Conservation (phyloP, 2,888 invertebrate species). For the Sylvicola cinctus region DNA sequence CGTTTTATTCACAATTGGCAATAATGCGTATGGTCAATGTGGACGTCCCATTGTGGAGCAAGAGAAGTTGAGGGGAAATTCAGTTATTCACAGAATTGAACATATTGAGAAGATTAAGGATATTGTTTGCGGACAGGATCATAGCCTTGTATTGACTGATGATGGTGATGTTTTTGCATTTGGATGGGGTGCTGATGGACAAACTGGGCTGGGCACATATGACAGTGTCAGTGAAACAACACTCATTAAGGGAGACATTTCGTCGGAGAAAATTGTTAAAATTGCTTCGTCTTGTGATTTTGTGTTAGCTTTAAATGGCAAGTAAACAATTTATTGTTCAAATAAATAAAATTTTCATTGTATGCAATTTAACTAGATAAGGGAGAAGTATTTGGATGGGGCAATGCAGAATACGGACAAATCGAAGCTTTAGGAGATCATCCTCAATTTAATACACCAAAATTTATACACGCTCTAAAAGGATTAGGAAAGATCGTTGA, state of each 20-base stretch:
- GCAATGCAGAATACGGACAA: slow-evolving; percentile 86
- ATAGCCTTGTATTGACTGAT: slow-evolving; percentile 54
- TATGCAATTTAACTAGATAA: slow-evolving; percentile 32
- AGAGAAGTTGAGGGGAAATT: slow-evolving; percentile 51
- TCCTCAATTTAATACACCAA: slow-evolving; percentile 57
- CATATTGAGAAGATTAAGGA: slow-evolving; percentile 37
- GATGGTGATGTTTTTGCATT: slow-evolving; percentile 67
- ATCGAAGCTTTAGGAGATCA: slow-evolving; percentile 27
- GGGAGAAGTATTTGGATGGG: slow-evolving; percentile 92
- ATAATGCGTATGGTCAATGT: slow-evolving; percentile 89
- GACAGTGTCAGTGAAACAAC: slow-evolving; percentile 35
- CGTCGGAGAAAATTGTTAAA: slow-evolving; percentile 59
- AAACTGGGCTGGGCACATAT: slow-evolving; percentile 63
- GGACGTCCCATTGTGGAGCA: slow-evolving; percentile 55
- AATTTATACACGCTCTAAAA: slow-evolving; percentile 37
- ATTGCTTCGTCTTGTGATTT: slow-evolving; percentile 67
- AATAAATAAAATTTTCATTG: slow-evolving; percentile 7
- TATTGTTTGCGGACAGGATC: slow-evolving; percentile 81
- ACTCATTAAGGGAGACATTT: slow-evolving; percentile 58
- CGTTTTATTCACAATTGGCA: slow-evolving; percentile 68
- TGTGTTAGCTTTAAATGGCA: slow-evolving; percentile 70
- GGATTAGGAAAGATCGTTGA: slow-evolving; percentile 55
- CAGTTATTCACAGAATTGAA: slow-evolving; percentile 42
- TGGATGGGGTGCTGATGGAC: slow-evolving; percentile 92
- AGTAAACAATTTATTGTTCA: neutral